Evolutionary conservation across 2,797 vertebrate species (phyloP).

Genomic region (Melanotaenia pygmaea): DNA sequence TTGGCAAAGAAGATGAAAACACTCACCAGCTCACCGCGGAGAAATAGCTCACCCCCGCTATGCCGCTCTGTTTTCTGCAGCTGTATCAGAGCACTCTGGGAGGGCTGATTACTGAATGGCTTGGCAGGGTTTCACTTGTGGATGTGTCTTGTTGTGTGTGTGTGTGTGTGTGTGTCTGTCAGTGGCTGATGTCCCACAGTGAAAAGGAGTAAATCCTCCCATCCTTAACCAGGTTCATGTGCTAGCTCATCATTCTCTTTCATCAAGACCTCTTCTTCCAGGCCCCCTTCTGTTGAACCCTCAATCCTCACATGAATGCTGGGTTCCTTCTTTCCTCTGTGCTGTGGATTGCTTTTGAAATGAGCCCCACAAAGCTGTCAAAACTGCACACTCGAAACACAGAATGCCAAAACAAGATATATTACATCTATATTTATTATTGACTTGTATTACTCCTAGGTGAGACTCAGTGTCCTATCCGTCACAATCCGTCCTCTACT

Average conservation of each 20-base stretch:
- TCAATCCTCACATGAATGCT: conserved; percentile 38
- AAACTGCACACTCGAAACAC: neutral
- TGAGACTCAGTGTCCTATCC: neutral
- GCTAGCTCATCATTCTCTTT: conserved; percentile 66
- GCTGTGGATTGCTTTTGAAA: conserved; percentile 30
- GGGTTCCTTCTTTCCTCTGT: conserved; percentile 21
- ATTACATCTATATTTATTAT: conserved; percentile 15
- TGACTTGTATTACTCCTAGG: neutral
- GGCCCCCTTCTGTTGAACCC: conserved; percentile 59
- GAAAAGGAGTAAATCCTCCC: conserved; percentile 67
- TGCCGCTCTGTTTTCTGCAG: conserved; percentile 65
- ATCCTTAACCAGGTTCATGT: conserved; percentile 66
- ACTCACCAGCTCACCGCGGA: conserved; percentile 44
- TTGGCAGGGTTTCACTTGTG: conserved; percentile 44
- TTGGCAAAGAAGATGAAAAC: conserved; percentile 63
- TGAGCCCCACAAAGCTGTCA: conserved; percentile 10
- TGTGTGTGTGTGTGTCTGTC: conserved; percentile 48
- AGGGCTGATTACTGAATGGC: conserved; percentile 64
- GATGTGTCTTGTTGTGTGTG: conserved; percentile 40
- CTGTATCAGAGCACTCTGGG: conserved; percentile 56
- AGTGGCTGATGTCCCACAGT: conserved; percentile 52
- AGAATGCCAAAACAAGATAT: conserved; percentile 1
- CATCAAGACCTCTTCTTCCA: conserved; percentile 60
- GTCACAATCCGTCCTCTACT: neutral
- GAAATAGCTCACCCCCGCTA: conserved; percentile 59